Percentiles rank a stretch among this genome's conserved stretches.
Conservation (phyloP, 92 coral and sea anemone species). For the Actinernus sp. region DNA sequence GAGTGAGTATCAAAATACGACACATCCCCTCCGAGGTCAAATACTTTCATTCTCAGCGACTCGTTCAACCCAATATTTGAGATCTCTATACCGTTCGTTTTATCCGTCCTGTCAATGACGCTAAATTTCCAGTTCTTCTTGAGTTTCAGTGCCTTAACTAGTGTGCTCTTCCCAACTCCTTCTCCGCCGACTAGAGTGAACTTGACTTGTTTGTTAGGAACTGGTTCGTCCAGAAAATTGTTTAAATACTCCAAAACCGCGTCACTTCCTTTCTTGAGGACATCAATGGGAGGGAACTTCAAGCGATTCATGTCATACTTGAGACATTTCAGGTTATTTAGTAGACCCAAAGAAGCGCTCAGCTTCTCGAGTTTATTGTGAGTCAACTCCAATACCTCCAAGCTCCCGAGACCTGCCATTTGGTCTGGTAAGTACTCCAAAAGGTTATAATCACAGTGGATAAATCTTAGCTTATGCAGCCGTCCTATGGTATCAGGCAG, state of each 20-base stretch:
- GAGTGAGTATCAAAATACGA: constrained; percentile 61
- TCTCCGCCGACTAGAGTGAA: constrained; percentile 78
- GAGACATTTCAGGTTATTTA: constrained; percentile 66
- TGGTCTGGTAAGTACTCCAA: constrained; percentile 83
- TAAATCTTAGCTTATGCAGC: constrained; percentile 64
- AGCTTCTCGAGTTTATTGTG: constrained; percentile 78
- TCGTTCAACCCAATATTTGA: constrained; percentile 60
- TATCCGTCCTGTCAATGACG: constrained; percentile 46
- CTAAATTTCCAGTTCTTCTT: constrained; percentile 68
- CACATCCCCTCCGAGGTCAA: constrained; percentile 83
- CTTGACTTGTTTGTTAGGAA: constrained; percentile 79
- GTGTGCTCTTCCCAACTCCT: constrained; percentile 75
- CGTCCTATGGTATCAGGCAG: constrained; percentile 82
- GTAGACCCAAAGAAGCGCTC: constrained; percentile 79
- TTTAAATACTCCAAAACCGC: constrained; percentile 71
- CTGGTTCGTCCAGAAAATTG: constrained; percentile 82
- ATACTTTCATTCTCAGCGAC: constrained; percentile 64
- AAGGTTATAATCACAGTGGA: constrained; percentile 71
- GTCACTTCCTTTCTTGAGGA: constrained; percentile 73
- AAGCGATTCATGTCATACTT: constrained; percentile 61
- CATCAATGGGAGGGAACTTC: constrained; percentile 73
- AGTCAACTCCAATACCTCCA: constrained; percentile 74
- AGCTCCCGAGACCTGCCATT: constrained; percentile 64
- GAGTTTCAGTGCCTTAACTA: constrained; percentile 61
- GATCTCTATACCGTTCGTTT: constrained; percentile 74